phyloP scores from a whole-genome alignment of 2,797 vertebrate genomes.

The Micromesistius poutassou region DNA sequence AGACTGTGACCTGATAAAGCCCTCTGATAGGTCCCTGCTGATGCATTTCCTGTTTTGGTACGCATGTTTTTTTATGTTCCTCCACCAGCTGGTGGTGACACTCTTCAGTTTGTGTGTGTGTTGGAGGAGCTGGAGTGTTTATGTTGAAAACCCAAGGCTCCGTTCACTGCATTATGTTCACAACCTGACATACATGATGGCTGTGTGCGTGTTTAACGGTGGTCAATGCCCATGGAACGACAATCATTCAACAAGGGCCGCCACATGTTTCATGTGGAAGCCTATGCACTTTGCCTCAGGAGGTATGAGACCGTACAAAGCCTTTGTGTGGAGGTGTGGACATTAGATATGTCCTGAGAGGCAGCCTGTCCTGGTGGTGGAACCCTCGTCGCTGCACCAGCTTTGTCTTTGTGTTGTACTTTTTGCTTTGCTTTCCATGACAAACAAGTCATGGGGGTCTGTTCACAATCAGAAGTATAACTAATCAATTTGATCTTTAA shows the following conservation, averaged over 20 bases:
- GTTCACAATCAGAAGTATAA: background rate
- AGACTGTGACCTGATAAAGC: conserved; percentile 1
- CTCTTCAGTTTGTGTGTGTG: background rate
- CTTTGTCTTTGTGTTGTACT: too few species aligned
- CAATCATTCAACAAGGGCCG: background rate
- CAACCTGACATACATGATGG: background rate
- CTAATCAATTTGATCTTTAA: background rate
- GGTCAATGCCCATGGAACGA: background rate
- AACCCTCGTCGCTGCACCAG: too few species aligned
- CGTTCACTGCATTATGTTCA: background rate
- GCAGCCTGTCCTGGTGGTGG: too few species aligned
- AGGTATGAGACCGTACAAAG: too few species aligned
- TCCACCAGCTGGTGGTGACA: conserved; percentile 1
- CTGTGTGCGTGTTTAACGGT: background rate
- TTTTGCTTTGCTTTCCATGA: too few species aligned
- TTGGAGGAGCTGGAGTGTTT: background rate
- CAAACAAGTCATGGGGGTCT: too few species aligned
- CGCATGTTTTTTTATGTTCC: background rate
- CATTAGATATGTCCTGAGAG: too few species aligned
- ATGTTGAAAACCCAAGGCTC: background rate
- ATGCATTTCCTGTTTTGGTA: conserved; percentile 6
- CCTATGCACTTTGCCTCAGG: too few species aligned
- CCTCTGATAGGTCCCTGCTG: conserved; percentile 7
- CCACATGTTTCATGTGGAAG: too few species aligned
- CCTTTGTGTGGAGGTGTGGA: too few species aligned